Evolutionary conservation across 1,140 invertebrate species (phyloP).

Genomic region (Drosophila bocki): DNA sequence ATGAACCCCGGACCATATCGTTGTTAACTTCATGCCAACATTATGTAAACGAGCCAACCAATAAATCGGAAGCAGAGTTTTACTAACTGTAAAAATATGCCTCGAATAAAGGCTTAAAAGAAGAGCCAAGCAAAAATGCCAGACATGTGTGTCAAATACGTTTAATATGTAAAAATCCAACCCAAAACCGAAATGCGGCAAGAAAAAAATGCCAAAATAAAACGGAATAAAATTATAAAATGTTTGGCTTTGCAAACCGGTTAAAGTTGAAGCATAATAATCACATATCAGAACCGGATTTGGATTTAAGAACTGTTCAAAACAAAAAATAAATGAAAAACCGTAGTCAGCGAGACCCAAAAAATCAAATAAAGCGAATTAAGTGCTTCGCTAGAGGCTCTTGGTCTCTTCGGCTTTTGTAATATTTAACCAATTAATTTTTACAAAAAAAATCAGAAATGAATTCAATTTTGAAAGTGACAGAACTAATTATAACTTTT

Average conservation of each 20-base stretch:
- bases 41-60: slow-evolving; percentile 41
- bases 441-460: not conserved
- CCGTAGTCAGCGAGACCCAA: slow-evolving; percentile 16
- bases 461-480: slow-evolving; percentile 5
- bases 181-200: slow-evolving; percentile 34
- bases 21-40: slow-evolving; percentile 40
- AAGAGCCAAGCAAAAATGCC: slow-evolving; percentile 10
- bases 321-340: slow-evolving; percentile 6
- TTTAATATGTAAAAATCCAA: slow-evolving; percentile 55
- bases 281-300: slow-evolving; percentile 50
- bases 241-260: slow-evolving; percentile 48
- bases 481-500: slow-evolving; percentile 3
- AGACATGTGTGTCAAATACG: slow-evolving; percentile 65
- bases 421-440: slow-evolving; percentile 20
- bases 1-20: slow-evolving; percentile 27
- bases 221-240: slow-evolving; percentile 57
- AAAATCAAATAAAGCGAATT: slow-evolving; percentile 33
- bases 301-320: slow-evolving; percentile 47
- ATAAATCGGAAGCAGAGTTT: slow-evolving; percentile 34
- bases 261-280: slow-evolving; percentile 40
- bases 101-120: not conserved
- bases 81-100: slow-evolving; percentile 38
- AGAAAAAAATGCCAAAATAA: slow-evolving; percentile 51
- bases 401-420: not conserved
- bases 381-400: slow-evolving; percentile 30